Evolutionary conservation across 2,113 vertebrate species (phyloP).

Genomic region (Corythornis cristatus): DNA sequence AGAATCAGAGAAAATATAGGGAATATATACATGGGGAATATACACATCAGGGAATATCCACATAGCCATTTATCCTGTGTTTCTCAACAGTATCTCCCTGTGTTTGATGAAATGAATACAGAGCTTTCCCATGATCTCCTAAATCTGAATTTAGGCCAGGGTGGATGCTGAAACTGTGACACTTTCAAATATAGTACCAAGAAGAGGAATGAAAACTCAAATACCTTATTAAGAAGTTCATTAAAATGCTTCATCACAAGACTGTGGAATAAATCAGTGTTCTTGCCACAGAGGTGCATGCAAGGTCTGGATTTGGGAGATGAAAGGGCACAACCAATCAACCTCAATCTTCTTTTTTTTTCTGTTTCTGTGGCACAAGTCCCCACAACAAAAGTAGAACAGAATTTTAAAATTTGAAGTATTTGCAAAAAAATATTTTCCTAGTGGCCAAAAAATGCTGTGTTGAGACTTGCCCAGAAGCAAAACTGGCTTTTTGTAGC

Average conservation of each 20-base stretch:
- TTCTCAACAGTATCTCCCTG: neutral
- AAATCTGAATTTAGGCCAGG: conserved; percentile 3
- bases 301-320: neutral
- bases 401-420: neutral
- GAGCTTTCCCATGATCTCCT: neutral
- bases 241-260: neutral
- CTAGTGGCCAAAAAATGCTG: neutral
- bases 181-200: neutral
- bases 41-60: neutral
- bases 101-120: neutral
- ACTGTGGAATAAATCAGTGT: neutral
- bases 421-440: neutral
- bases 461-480: neutral
- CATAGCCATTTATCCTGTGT: neutral
- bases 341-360: neutral
- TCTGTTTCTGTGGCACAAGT: neutral
- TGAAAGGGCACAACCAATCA: neutral
- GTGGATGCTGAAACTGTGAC: conserved; percentile 15
- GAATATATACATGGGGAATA: too few species aligned
- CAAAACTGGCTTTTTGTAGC: neutral
- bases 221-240: neutral
- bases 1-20: too few species aligned
- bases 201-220: neutral
- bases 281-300: neutral
- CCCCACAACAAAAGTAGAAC: neutral